Evolutionary conservation across 2,888 invertebrate genomes (phyloP).

Genomic region (Sesia apiformis): DNA sequence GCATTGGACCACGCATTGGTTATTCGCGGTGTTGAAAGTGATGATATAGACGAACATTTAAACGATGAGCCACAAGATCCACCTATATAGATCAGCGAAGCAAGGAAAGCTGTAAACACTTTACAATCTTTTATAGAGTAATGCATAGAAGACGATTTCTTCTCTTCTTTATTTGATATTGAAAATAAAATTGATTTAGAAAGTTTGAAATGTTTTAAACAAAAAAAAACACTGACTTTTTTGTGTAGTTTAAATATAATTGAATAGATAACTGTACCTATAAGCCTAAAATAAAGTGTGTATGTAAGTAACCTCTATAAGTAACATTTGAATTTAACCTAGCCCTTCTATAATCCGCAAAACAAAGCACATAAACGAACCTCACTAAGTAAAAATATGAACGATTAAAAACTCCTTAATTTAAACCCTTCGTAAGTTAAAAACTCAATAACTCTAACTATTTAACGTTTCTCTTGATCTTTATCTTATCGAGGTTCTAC

Average conservation of each 20-base stretch:
- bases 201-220: no score
- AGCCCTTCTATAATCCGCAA: background rate
- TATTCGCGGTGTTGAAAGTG: no score
- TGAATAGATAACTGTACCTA: no score
- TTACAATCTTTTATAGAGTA: background rate
- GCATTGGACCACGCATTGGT: no score
- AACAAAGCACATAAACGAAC: background rate
- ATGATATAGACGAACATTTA: no score
- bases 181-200: background rate
- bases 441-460: no score
- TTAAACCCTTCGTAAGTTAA: background rate
- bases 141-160: background rate
- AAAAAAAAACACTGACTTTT: no score
- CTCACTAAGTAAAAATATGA: background rate
- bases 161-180: background rate
- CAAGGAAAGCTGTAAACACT: background rate
- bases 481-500: background rate
- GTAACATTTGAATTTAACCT: background rate
- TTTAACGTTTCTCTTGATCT: background rate
- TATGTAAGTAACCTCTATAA: background rate
- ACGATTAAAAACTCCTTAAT: background rate
- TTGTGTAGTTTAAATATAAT: no score
- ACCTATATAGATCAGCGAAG: background rate
- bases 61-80: background rate
- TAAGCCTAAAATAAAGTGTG: background rate